These are phyloP conservation scores for Leptinotarsa juncta DNA, from an alignment of 2,888 invertebrate species.

Conservation along the genomic window DNA sequence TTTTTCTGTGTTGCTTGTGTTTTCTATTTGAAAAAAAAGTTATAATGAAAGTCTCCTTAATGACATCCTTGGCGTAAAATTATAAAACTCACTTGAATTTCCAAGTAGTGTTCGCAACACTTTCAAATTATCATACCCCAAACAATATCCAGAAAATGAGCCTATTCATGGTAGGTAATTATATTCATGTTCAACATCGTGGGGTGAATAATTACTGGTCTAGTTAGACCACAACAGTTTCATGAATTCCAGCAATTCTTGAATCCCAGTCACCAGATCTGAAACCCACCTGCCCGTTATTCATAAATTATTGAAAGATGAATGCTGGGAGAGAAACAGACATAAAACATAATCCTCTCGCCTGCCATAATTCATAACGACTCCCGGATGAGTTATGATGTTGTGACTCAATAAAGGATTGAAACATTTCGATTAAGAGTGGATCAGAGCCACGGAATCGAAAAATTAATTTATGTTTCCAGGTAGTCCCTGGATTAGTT, in stretches of 20 bases:
- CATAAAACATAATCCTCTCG: constrained; percentile 15
- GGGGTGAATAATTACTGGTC: too few species aligned
- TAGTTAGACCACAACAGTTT: not conserved
- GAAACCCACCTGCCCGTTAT: not conserved
- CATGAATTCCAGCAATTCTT: not conserved
- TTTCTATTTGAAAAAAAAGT: too few species aligned
- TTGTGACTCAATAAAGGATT: constrained; percentile 20
- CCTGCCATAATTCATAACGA: constrained; percentile 17
- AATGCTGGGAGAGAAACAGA: not conserved
- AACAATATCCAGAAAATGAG: too few species aligned
- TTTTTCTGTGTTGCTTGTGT: too few species aligned
- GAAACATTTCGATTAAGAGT: constrained; percentile 21
- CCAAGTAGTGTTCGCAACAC: too few species aligned
- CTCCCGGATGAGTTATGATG: constrained; percentile 10
- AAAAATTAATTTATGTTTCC: constrained; percentile 28
- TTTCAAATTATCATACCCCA: too few species aligned
- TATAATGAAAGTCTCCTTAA: too few species aligned
- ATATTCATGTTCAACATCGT: too few species aligned
- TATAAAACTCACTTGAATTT: too few species aligned
- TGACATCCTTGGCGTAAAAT: too few species aligned
- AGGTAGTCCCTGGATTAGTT: constrained; percentile 24
- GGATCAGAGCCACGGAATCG: constrained; percentile 23
- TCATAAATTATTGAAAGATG: constrained; percentile 19
- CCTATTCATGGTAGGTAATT: too few species aligned
- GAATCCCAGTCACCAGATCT: not conserved